Conservation (phyloP, 2,888 invertebrate genomes). For the Belgica antarctica region DNA sequence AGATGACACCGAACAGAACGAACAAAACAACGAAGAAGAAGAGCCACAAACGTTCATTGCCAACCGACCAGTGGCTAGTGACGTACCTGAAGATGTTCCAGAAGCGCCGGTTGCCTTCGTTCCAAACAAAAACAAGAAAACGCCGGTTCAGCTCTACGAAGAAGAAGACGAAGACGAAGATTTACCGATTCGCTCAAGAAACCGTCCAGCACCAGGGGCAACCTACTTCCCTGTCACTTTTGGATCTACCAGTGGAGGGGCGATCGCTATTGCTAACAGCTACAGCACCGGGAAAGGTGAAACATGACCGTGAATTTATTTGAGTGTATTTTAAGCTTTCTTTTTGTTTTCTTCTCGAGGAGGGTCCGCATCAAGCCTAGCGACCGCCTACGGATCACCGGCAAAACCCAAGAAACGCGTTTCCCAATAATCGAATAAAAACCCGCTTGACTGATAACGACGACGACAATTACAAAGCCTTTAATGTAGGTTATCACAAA, state of each 20-base stretch:
- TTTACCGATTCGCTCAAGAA: not conserved
- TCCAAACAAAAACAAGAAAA: constrained; percentile 44
- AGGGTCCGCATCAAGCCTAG: constrained; percentile 54
- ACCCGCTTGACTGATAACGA: not conserved
- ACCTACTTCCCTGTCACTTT: constrained; percentile 55
- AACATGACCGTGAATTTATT: not conserved
- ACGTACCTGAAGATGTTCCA: constrained; percentile 36
- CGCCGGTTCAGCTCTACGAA: constrained; percentile 45
- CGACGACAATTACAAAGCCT: not conserved
- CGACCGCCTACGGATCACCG: constrained; percentile 55
- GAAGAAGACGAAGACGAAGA: constrained; percentile 46
- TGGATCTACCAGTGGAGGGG: constrained; percentile 52
- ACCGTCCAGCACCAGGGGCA: constrained; percentile 45
- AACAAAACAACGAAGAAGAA: constrained; percentile 17
- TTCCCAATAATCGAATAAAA: not conserved
- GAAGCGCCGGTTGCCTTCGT: constrained; percentile 28
- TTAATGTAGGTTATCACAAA: too few relatives aligned
- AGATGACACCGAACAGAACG: too few relatives aligned
- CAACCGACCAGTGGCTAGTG: not conserved
- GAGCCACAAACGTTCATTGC: not conserved
- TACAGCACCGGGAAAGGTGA: constrained; percentile 54
- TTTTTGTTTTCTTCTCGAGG: too few relatives aligned
- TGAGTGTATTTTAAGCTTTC: not conserved
- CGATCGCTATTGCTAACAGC: constrained; percentile 55
- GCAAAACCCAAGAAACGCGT: constrained; percentile 46